phyloP scores from a whole-genome alignment of 2,888 invertebrate genomes.

The Mycalesis mineus region DNA sequence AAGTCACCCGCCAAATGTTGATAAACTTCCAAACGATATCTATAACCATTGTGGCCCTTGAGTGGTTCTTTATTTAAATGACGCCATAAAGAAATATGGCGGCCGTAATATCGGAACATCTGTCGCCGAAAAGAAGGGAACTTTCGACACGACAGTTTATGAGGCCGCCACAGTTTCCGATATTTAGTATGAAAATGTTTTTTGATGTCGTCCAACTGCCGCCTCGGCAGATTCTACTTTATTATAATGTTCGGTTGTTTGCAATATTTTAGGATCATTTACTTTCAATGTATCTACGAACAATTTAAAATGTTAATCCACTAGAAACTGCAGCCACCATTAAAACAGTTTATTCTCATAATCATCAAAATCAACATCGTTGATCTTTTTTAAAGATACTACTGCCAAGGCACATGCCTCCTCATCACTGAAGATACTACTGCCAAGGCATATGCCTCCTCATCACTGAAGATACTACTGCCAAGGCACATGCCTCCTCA shows the following conservation, averaged over 20 bases:
- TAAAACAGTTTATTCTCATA: no score
- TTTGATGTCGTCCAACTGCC: conserved; percentile 39
- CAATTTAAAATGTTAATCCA: background rate
- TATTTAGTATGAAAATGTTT: conserved; percentile 58
- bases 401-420: no score
- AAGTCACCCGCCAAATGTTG: conserved; percentile 32
- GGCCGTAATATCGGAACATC: conserved; percentile 62
- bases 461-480: no score
- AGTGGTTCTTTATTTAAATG: conserved; percentile 66
- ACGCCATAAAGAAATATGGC: conserved; percentile 64
- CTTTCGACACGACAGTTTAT: conserved; percentile 63
- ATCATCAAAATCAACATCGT: no score
- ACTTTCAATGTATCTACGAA: conserved; percentile 1
- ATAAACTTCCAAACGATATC: conserved; percentile 44
- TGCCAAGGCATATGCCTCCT: no score
- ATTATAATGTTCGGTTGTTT: conserved; percentile 23
- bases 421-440: no score
- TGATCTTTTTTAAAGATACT: no score
- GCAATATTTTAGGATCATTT: background rate
- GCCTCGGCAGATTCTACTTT: conserved; percentile 20
- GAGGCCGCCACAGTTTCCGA: conserved; percentile 50
- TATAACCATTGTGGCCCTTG: conserved; percentile 46
- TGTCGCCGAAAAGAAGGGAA: conserved; percentile 63
- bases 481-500: no score
- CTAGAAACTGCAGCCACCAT: background rate